A percentile compares a stretch with the other conserved stretches of the same genome.
phyloP scores from a whole-genome alignment of 1,140 invertebrate genomes.

The Lepidurus packardi region DNA sequence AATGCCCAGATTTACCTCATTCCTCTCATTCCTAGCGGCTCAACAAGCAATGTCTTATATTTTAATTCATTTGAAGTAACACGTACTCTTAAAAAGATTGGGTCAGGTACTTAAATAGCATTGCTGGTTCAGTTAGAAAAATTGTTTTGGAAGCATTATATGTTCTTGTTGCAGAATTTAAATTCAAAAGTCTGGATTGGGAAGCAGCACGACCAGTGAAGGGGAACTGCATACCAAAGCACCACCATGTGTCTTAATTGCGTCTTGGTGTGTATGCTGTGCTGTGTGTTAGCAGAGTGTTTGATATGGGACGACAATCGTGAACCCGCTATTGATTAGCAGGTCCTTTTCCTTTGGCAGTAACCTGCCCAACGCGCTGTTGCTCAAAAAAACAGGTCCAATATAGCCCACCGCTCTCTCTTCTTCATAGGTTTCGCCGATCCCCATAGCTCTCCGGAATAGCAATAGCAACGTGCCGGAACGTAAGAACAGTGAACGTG shows the following conservation, averaged over 20 bases:
- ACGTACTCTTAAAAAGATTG: no score
- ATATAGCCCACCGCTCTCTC: not conserved
- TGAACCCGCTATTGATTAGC: slow-evolving; percentile 18
- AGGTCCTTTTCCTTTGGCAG: not conserved
- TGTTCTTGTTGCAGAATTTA: not conserved
- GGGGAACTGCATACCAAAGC: not conserved
- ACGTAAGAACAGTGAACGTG: no score
- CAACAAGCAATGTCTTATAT: no score
- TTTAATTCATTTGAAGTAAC: no score
- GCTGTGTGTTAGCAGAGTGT: not conserved
- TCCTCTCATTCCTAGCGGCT: no score
- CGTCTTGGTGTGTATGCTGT: not conserved
- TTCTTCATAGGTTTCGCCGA: no score
- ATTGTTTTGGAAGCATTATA: not conserved
- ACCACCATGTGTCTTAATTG: not conserved
- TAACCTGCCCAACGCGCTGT: not conserved
- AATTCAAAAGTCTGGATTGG: not conserved
- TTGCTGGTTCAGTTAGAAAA: no score
- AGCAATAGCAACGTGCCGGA: no score
- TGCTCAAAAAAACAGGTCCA: not conserved
- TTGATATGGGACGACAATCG: slow-evolving; percentile 15
- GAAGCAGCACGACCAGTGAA: not conserved
- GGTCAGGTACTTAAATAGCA: no score
- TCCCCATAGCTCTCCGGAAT: no score
- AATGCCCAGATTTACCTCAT: not conserved